Evolutionary conservation across 2,113 vertebrate genomes (phyloP).

Genomic region (Candoia aspera): DNA sequence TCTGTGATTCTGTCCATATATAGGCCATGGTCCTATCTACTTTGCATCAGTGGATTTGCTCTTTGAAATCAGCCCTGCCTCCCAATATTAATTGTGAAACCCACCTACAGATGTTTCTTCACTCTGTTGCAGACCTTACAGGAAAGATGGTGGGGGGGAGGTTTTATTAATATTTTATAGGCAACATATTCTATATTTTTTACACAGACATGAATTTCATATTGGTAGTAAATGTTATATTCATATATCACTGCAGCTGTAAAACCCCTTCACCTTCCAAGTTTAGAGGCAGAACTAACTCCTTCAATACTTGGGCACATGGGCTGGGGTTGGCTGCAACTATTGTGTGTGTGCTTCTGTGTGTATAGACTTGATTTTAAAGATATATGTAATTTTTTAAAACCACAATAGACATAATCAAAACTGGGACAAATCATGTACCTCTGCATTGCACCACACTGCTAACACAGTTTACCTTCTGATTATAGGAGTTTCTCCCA

Average conservation of each 20-base stretch:
- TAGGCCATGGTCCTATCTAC: background rate
- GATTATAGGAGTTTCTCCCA: conserved; percentile 1
- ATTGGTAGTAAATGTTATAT: background rate
- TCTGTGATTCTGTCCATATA: background rate
- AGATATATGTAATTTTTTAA: background rate
- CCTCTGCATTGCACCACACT: background rate
- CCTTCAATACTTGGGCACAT: background rate
- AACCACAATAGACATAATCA: background rate
- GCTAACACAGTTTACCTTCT: background rate
- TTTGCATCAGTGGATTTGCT: background rate
- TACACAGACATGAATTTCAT: background rate
- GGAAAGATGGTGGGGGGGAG: background rate
- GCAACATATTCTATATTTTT: background rate
- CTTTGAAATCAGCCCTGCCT: background rate
- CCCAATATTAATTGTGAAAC: background rate
- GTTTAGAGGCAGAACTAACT: background rate
- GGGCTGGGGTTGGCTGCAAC: background rate
- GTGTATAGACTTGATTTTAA: background rate
- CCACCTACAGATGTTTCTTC: background rate
- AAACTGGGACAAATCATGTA: background rate
- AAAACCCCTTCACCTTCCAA: background rate
- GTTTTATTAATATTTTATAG: background rate
- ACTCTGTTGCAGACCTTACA: background rate
- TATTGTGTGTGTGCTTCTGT: background rate
- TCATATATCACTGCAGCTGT: background rate